phyloP scores from a whole-genome alignment of 2,797 vertebrate genomes.

The Oreortyx pictus region DNA sequence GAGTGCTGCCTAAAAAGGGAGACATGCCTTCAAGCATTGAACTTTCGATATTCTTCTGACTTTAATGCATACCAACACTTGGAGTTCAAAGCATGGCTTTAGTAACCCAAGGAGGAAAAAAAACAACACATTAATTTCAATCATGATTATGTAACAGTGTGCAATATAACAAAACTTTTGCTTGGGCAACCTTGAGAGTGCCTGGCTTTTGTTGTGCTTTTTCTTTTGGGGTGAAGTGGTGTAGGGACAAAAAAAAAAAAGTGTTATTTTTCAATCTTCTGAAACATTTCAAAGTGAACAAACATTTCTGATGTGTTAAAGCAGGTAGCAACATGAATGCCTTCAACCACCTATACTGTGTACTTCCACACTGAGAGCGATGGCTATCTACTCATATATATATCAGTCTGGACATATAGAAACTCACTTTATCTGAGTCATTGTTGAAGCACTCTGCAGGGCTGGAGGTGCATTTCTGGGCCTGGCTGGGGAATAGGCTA shows the following conservation, averaged over 20 bases:
- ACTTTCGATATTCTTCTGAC: constrained; percentile 53
- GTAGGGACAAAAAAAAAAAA: background rate
- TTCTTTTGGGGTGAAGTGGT: background rate
- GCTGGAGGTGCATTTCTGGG: background rate
- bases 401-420: background rate
- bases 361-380: background rate
- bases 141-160: background rate
- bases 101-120: background rate
- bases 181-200: background rate
- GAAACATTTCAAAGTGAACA: background rate
- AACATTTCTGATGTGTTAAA: background rate
- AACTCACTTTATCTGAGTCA: background rate
- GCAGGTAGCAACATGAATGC: background rate
- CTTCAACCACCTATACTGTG: background rate
- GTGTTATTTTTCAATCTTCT: background rate
- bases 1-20: constrained; percentile 28
- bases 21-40: constrained; percentile 30
- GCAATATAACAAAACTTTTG: background rate
- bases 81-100: constrained; percentile 56
- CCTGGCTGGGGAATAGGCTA: background rate
- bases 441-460: background rate
- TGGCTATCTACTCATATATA: background rate
- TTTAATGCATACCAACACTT: constrained; percentile 56
- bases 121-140: background rate
- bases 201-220: background rate